These are phyloP conservation scores for Myripristis murdjan DNA, from an alignment of 2,797 vertebrate species.

Conservation along the genomic window DNA sequence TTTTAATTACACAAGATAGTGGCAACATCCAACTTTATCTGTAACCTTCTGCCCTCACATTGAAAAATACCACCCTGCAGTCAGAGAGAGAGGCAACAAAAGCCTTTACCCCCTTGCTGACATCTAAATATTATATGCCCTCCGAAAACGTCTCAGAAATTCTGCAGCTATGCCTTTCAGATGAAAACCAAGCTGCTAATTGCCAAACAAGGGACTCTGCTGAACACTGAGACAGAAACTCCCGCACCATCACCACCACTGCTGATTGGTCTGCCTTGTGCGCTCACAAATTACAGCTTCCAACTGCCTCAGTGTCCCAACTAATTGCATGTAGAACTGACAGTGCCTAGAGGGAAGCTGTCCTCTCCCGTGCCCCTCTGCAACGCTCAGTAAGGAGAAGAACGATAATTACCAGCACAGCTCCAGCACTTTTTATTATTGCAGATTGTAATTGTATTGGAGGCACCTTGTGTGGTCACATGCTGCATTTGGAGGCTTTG, in stretches of 20 bases:
- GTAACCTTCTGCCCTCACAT: background rate
- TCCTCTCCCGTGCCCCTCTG: constrained; percentile 13
- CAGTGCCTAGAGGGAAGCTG: constrained; percentile 37
- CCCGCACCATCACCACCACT: background rate
- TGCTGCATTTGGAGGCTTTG: constrained; percentile 30
- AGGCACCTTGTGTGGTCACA: constrained; percentile 13
- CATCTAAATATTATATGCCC: background rate
- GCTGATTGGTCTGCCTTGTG: background rate
- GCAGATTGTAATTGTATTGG: constrained; percentile 58
- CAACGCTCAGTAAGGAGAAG: constrained; percentile 43
- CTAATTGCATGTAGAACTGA: constrained; percentile 67
- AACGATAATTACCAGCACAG: constrained; percentile 51
- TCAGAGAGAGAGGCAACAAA: background rate
- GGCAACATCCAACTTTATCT: background rate
- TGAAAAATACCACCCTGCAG: background rate
- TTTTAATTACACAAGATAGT: too few relatives aligned
- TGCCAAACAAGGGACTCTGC: constrained; percentile 38
- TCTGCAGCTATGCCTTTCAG: background rate
- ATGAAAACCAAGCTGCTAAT: constrained; percentile 44
- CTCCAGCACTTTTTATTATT: constrained; percentile 40
- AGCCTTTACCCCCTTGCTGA: constrained; percentile 19
- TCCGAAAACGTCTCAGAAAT: background rate
- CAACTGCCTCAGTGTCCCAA: constrained; percentile 11
- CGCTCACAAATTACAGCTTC: constrained; percentile 59
- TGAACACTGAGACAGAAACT: constrained; percentile 12